Evolutionary conservation across 2,797 vertebrate genomes (phyloP).

Genomic region (Rhinella marina): DNA sequence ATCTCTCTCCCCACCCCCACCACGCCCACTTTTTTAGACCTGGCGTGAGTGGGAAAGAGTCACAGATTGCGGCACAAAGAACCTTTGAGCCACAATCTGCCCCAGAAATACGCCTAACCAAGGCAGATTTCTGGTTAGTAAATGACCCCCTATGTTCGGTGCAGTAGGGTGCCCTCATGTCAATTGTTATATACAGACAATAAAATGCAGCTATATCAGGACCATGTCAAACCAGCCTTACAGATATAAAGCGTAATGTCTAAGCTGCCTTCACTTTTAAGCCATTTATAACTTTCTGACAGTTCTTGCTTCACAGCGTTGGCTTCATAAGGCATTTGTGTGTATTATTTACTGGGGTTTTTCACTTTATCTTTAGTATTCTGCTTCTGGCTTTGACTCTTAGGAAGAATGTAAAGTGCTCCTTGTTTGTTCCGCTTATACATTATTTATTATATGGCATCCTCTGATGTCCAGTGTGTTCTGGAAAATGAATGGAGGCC

Average conservation of each 20-base stretch:
- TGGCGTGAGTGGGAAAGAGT: no score
- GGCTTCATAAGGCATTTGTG: not conserved
- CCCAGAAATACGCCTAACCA: no score
- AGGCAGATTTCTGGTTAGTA: no score
- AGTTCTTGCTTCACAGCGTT: not conserved
- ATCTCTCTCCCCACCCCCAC: no score
- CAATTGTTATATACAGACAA: no score
- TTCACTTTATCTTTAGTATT: conserved; percentile 24
- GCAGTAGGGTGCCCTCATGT: no score
- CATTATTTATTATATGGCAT: conserved; percentile 29
- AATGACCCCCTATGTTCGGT: no score
- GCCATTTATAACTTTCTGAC: not conserved
- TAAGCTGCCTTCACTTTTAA: not conserved
- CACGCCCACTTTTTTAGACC: no score
- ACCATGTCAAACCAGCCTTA: not conserved
- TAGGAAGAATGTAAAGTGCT: conserved; percentile 13
- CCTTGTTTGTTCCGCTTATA: conserved; percentile 10
- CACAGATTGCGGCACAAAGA: no score
- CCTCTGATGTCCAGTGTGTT: conserved; percentile 14
- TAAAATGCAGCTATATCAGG: no score
- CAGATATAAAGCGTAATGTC: not conserved
- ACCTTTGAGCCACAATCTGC: no score
- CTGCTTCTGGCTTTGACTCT: not conserved
- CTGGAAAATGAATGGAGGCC: conserved; percentile 38
- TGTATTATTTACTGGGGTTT: not conserved